A percentile compares a stretch with the other conserved stretches of the same genome.
phyloP scores from a whole-genome alignment of 2,113 vertebrate species.

The Pachyramphus minor region DNA sequence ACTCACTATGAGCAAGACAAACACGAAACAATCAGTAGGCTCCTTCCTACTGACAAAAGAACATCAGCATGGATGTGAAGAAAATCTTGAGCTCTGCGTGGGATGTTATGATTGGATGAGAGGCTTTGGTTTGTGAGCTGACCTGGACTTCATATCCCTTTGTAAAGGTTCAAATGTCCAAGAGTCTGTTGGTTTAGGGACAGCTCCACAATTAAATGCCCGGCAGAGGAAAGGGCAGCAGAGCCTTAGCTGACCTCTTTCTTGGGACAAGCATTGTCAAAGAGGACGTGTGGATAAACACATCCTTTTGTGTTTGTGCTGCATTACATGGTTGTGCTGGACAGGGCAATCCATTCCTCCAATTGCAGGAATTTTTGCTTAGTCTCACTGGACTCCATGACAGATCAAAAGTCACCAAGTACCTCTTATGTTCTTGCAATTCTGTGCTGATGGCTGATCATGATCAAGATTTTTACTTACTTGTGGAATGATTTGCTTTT shows the following conservation, averaged over 20 bases:
- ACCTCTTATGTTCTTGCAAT: neutral
- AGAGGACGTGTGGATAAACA: neutral
- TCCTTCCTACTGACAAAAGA: neutral
- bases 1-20: neutral
- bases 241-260: slow-evolving; percentile 11
- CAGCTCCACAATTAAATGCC: neutral
- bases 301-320: neutral
- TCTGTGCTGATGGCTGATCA: neutral
- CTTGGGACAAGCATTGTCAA: slow-evolving; percentile 4
- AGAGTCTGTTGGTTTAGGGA: slow-evolving; percentile 37
- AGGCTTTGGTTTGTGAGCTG: neutral
- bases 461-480: neutral
- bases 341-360: neutral
- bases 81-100: neutral
- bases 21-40: neutral
- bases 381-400: neutral
- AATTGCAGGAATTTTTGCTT: neutral
- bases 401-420: rapidly evolving
- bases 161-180: neutral
- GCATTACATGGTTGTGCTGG: neutral
- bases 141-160: slow-evolving; percentile 29
- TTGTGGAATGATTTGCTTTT: neutral
- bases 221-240: neutral
- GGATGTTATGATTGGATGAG: neutral
- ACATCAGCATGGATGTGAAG: neutral